Evolutionary conservation across 2,797 vertebrate genomes (phyloP).

Genomic region (Leuciscus waleckii): DNA sequence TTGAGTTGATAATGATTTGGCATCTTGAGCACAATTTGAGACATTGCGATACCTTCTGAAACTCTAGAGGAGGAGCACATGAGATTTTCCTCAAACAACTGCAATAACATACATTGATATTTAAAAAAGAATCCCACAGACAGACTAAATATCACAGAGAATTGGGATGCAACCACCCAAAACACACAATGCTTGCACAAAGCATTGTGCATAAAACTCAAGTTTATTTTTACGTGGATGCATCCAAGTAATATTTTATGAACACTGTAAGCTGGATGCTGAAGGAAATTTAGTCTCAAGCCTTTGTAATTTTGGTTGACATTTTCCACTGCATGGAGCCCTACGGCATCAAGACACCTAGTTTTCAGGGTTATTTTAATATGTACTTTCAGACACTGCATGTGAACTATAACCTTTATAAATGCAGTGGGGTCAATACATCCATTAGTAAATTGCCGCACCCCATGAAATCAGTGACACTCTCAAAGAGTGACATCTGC

Average conservation of each 20-base stretch:
- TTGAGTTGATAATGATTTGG: neutral
- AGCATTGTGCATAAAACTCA: neutral
- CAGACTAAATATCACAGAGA: neutral
- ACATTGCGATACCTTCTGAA: neutral
- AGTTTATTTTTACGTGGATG: neutral
- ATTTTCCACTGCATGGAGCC: slow-evolving; percentile 14
- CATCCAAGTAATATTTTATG: neutral
- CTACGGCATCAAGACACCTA: neutral
- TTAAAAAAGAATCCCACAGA: neutral
- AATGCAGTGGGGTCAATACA: neutral
- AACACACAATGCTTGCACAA: neutral
- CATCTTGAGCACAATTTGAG: neutral
- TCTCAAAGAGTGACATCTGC: slow-evolving; percentile 32
- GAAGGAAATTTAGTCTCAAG: neutral
- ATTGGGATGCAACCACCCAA: neutral
- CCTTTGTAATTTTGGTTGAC: neutral
- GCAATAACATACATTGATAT: neutral
- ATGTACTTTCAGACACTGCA: neutral
- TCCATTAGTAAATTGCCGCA: neutral
- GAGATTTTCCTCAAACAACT: neutral
- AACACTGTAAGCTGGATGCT: neutral
- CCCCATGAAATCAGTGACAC: neutral
- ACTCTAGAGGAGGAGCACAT: neutral
- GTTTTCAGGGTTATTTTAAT: slow-evolving; percentile 3
- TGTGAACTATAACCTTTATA: slow-evolving; percentile 2